Base-by-base conservation (phyloP, 2,888 invertebrate species). In the Spilosoma lubricipeda region DNA sequence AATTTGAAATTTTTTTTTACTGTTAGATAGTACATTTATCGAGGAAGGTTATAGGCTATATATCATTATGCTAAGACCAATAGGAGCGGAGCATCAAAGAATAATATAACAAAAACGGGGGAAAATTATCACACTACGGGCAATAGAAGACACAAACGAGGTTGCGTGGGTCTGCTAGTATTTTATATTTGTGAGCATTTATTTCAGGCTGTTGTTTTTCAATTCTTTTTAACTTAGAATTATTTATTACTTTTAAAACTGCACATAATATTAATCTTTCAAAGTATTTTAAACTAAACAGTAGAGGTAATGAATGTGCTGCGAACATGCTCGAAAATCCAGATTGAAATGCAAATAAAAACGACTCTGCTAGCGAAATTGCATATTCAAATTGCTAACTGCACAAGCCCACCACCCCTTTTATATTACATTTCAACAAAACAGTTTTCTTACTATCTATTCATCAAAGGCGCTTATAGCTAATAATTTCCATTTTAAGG, bases 301-400 rank as follows among this genome's bases (percentile, higher is more conserved):
- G 74, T 71, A 65, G 39, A 75, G 70, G 72, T 73, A 75, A 74
- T 78, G 73, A 64, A 74, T 64, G 75, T 74, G 77, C 52, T 74
- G 74, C 75, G 71, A 81, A 77, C 78, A 77, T 71, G 75, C 70
- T 82, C 74, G 72, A 74, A 81, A 81, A 76, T 71, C 75, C 71
- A 77, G 75, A 80, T 80, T 82, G 80, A 84, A 84, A 84, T 84
- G 82, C 78, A 84, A 84, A 82, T 81, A 82, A 81, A 81, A 82
- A 79, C 77, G 69, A 80, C 74, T 79, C 76, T 74, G 74, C 70
- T 74, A 67, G 59, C 74, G 52, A 70, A 82, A 84, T 81, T 84
- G 80, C 80, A 83, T 84, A 82, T 84, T 81, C 80, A 82, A 77
- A 82, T 83, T 74, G 75, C 71, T 79, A 74, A 82, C 82, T 76